Conservation (phyloP, 1,140 invertebrate genomes). For the Solenopsis invicta region DNA sequence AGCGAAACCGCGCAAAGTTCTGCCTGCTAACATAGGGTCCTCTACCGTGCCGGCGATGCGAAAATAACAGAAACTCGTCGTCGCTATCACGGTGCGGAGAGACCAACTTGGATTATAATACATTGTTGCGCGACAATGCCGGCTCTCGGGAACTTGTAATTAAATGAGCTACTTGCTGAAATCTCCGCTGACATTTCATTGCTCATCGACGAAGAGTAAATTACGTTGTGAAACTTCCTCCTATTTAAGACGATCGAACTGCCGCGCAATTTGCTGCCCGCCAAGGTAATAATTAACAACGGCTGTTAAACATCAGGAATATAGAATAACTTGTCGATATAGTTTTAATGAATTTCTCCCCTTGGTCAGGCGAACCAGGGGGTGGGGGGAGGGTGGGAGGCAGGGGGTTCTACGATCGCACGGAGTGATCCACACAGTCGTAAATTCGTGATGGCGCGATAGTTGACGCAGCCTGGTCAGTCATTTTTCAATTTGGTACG, state of each 20-base stretch:
- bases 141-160: slow-evolving; percentile 62
- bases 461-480: slow-evolving; percentile 42
- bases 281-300: slow-evolving; percentile 17
- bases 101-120: slow-evolving; percentile 66
- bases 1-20: slow-evolving; percentile 56
- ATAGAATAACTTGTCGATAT: background rate
- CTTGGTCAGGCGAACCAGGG: no score
- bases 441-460: slow-evolving; percentile 53
- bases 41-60: slow-evolving; percentile 50
- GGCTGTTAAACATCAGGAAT: background rate
- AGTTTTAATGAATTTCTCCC: background rate
- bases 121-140: slow-evolving; percentile 65
- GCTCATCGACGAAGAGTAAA: slow-evolving; percentile 63
- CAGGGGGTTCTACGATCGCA: slow-evolving; percentile 3
- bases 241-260: slow-evolving; percentile 58
- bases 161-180: slow-evolving; percentile 68
- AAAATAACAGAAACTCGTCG: slow-evolving; percentile 64
- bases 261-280: slow-evolving; percentile 40
- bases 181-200: slow-evolving; percentile 61
- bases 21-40: slow-evolving; percentile 48
- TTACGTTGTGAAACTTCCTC: slow-evolving; percentile 55
- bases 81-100: slow-evolving; percentile 43
- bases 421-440: background rate
- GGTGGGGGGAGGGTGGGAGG: no score
- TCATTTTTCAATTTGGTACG: slow-evolving; percentile 60